A percentile compares a stretch with the other conserved stretches of the same genome.
phyloP scores from a whole-genome alignment of 2,797 vertebrate genomes.

The Anomalospiza imberbis region DNA sequence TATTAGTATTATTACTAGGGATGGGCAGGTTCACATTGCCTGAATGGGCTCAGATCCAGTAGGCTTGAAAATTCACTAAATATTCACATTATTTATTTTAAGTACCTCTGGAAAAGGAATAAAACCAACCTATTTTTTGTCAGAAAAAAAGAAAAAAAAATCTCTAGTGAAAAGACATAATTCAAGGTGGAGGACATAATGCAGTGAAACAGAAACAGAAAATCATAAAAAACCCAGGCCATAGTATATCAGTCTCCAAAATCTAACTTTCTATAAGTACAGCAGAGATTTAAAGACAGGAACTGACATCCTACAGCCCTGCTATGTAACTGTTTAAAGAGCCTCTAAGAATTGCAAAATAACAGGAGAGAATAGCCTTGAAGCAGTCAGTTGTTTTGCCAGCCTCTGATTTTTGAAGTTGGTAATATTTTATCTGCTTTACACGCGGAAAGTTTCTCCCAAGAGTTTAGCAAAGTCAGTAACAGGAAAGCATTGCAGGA shows the following conservation, averaged over 20 bases:
- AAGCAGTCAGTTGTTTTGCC: not conserved
- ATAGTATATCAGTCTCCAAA: not conserved
- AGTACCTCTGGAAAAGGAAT: not conserved
- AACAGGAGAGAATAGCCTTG: not conserved
- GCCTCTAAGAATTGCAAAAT: not conserved
- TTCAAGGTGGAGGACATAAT: not conserved
- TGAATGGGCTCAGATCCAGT: not conserved
- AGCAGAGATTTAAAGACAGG: not conserved
- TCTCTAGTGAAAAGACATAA: not conserved
- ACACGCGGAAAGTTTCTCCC: accelerated
- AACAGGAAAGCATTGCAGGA: not conserved
- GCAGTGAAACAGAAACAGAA: not conserved
- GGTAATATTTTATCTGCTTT: not conserved
- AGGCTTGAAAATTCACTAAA: not conserved
- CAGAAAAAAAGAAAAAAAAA: not conserved
- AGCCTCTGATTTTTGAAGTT: not conserved
- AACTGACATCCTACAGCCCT: not conserved
- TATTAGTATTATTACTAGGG: not conserved
- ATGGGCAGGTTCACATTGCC: not conserved
- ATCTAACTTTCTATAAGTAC: not conserved
- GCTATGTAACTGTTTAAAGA: not conserved
- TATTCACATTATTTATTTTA: not conserved
- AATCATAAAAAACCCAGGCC: not conserved
- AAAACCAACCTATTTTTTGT: not conserved
- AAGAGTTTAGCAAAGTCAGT: not conserved